These are phyloP conservation scores for Zaprionus ornatus DNA, from an alignment of 1,140 invertebrate species.

Conservation along the genomic window DNA sequence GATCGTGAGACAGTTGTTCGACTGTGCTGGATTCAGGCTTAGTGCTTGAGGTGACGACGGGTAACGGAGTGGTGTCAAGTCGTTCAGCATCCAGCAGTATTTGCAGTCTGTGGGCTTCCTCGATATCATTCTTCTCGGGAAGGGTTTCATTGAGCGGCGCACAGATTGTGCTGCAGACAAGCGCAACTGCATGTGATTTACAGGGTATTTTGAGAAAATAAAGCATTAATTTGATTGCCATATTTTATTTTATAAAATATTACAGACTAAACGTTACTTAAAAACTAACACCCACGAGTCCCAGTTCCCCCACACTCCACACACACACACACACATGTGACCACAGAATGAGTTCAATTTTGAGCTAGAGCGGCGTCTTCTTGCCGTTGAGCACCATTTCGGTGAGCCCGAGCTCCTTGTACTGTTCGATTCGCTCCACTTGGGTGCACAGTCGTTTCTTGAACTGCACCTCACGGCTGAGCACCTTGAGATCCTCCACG, in stretches of 20 bases:
- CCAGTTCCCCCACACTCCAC: neutral
- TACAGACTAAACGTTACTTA: constrained; percentile 59
- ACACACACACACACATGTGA: neutral
- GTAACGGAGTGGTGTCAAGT: neutral
- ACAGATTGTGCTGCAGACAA: constrained; percentile 28
- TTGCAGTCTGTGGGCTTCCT: constrained; percentile 9
- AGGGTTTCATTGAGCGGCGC: neutral
- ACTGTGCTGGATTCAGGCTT: constrained; percentile 1
- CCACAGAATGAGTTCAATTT: neutral
- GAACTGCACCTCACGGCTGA: constrained; percentile 72
- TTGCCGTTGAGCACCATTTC: constrained; percentile 67
- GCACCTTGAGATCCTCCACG: constrained; percentile 60
- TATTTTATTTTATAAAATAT: constrained; percentile 79
- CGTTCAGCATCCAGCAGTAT: neutral
- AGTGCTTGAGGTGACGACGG: neutral
- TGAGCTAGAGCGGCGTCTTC: constrained; percentile 38
- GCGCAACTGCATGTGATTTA: constrained; percentile 33
- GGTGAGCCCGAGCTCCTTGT: constrained; percentile 58
- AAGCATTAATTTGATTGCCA: constrained; percentile 28
- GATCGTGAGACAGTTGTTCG: constrained; percentile 31
- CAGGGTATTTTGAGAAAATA: neutral
- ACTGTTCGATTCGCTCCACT: constrained; percentile 65
- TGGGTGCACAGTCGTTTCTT: constrained; percentile 61
- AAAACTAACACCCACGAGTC: constrained; percentile 16
- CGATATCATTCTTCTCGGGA: neutral